These are phyloP conservation scores for Neoaliturus tenellus DNA, from an alignment of 2,888 invertebrate genomes.

Conservation along the genomic window DNA sequence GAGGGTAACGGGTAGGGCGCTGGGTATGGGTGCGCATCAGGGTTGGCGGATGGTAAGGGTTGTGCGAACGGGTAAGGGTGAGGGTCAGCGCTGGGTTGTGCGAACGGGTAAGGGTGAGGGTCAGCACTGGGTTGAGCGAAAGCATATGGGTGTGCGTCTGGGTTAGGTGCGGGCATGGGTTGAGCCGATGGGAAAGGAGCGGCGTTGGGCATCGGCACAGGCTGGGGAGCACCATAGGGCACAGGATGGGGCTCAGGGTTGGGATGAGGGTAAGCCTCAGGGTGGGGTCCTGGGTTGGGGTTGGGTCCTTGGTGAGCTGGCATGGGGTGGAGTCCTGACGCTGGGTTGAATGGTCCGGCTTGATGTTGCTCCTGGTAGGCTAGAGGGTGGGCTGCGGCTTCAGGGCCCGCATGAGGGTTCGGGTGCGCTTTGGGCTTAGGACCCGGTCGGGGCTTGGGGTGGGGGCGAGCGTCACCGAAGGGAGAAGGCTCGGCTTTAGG, in stretches of 20 bases:
- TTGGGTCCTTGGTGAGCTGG: not conserved
- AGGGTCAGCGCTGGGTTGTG: constrained; percentile 2
- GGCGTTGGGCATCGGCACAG: not conserved
- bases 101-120: not conserved
- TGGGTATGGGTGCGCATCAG: not conserved
- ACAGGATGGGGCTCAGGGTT: not conserved
- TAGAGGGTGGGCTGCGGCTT: not conserved
- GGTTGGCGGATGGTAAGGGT: not conserved
- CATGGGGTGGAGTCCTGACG: not conserved
- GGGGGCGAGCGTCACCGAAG: not conserved
- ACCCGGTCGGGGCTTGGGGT: not conserved
- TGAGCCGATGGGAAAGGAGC: not conserved
- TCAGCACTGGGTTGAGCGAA: not conserved
- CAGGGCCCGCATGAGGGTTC: not conserved
- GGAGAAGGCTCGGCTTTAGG: not conserved
- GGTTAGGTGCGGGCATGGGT: not conserved
- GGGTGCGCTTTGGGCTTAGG: not conserved
- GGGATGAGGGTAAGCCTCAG: constrained; percentile 5
- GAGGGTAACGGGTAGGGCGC: not conserved
- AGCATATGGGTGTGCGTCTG: constrained; percentile 7
- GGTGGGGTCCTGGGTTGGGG: not conserved
- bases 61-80: not conserved
- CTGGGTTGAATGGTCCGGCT: not conserved
- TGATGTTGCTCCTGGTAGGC: constrained; percentile 2
- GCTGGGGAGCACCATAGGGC: not conserved